Conservation (phyloP, 2,113 vertebrate species). For the cattle (Bos taurus) region ARS-UCD2.0 NC_037331.1:83199501-83200000, state of each 20-base stretch:
- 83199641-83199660: constrained; percentile 61
- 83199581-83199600: constrained; percentile 48
- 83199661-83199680: constrained; percentile 41
- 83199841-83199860: not conserved
- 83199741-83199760: constrained; percentile 44
- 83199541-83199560: constrained; percentile 7
- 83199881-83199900: constrained; percentile 43
- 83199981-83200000: not conserved
- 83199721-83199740: constrained; percentile 32
- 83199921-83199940: constrained; percentile 18
- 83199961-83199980: not conserved
- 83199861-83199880: not conserved
- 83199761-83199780: constrained; percentile 40
- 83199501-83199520: constrained; percentile 18
- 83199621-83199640: constrained; percentile 59
- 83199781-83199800: constrained; percentile 32
- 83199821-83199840: not conserved
- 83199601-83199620: constrained; percentile 26
- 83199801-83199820: constrained; percentile 59
- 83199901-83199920: constrained; percentile 14
- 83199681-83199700: constrained; percentile 29
- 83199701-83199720: constrained; percentile 35
- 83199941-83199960: not conserved
- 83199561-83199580: constrained; percentile 51
- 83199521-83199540: not conserved